Percentiles rank a stretch among this genome's conserved stretches.
Evolutionary conservation across 2,113 vertebrate species (phyloP).

Genomic region (Papio anubis): DNA sequence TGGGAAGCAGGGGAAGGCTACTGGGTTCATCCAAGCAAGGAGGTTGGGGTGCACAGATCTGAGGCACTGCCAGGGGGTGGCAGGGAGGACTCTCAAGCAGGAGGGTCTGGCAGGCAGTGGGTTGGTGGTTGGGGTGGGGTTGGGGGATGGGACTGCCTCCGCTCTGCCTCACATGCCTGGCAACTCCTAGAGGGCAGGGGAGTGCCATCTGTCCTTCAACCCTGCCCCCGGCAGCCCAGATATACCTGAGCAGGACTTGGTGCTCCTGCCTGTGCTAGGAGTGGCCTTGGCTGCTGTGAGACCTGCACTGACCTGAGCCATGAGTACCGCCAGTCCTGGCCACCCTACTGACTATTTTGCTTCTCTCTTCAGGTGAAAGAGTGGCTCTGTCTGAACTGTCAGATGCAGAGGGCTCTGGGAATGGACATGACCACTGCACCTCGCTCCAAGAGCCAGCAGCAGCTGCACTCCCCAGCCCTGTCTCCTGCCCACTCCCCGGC

Average conservation of each 20-base stretch:
- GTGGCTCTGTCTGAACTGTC: slow-evolving; percentile 99
- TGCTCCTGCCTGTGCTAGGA: neutral
- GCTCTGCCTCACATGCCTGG: neutral
- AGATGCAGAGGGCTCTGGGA: slow-evolving; percentile 98
- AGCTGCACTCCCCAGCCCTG: slow-evolving; percentile 91
- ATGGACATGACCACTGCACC: slow-evolving; percentile 99
- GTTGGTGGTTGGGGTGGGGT: too few relatives aligned
- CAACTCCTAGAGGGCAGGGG: neutral
- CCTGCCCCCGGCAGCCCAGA: neutral
- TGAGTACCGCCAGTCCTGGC: neutral
- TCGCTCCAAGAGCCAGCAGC: slow-evolving; percentile 97
- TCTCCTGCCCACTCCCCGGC: slow-evolving; percentile 88
- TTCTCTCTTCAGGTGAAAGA: slow-evolving; percentile 92
- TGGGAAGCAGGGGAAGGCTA: neutral
- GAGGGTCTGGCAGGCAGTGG: neutral
- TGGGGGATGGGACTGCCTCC: neutral
- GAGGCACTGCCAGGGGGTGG: neutral
- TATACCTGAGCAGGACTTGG: neutral
- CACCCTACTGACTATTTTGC: neutral
- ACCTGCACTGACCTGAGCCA: neutral
- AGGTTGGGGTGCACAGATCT: neutral
- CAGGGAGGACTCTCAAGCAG: neutral
- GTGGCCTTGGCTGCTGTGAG: neutral
- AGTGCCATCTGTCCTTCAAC: neutral
- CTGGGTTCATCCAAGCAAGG: neutral